Conservation (phyloP, 2,888 invertebrate species). For the Cepaea hortensis region DNA sequence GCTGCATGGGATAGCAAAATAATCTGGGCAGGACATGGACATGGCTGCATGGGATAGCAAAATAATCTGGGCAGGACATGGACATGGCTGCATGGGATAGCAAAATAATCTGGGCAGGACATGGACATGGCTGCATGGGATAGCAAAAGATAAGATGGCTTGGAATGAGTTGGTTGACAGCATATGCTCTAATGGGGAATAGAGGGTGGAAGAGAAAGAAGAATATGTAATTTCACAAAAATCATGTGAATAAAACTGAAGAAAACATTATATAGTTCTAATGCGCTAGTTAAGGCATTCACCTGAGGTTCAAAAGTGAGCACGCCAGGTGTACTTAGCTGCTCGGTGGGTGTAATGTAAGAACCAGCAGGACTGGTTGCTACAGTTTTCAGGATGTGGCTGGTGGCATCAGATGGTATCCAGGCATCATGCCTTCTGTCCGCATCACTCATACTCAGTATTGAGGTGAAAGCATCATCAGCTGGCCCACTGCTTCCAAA, state of each 20-base stretch:
- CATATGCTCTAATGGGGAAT: too few species aligned
- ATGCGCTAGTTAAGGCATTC: conserved; percentile 59
- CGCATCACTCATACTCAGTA: conserved; percentile 71
- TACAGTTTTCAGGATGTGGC: conserved; percentile 79
- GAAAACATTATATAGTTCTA: background rate
- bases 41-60: too few species aligned
- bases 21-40: too few species aligned
- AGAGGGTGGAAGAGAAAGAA: too few species aligned
- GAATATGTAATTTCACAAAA: background rate
- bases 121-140: too few species aligned
- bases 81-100: too few species aligned
- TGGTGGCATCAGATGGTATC: conserved; percentile 87
- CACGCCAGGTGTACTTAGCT: conserved; percentile 90
- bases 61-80: too few species aligned
- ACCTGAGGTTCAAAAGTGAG: conserved; percentile 89
- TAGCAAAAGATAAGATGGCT: too few species aligned
- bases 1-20: too few species aligned
- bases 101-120: too few species aligned
- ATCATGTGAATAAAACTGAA: background rate
- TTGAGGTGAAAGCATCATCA: conserved; percentile 68
- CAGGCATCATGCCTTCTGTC: conserved; percentile 79
- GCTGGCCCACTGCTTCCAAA: conserved; percentile 51
- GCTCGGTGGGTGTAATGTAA: conserved; percentile 84
- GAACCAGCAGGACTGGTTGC: conserved; percentile 84
- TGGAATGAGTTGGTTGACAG: too few species aligned